Evolutionary conservation across 2,113 vertebrate genomes (phyloP), one percentile per base, ranked within the genome.

Genomic region (Rattus norvegicus): DNA sequence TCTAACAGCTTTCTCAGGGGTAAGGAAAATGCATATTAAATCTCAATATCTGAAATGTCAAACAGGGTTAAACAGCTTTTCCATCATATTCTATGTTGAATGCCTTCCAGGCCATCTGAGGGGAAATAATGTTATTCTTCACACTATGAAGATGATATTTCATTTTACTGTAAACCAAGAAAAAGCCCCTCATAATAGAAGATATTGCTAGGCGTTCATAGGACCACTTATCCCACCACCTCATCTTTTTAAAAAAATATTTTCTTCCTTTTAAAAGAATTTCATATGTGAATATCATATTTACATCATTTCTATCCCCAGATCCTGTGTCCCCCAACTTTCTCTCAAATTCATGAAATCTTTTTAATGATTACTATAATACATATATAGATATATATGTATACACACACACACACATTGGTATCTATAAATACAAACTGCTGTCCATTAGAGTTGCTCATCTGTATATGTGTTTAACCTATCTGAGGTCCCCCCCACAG

Each of bases 21-120:
- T 96, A 95, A 95, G 12, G 81, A 61, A 91, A 94, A 90, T 61
- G 56, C 16, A 95, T 93, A 95, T 91, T 93, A 92, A 93, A 13
- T 86, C 56, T 30, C 92, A 91, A 30, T 89, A 84, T 59, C n/a
- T 94, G n/a, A 73, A 94, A 90, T 91, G 76, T 65, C 24, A 88
- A 94, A 93, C 12, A 93, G 33, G 3, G 87, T 89, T 92, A 87
- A 93, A 86, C 59, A 61, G 17, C 13, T 75, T 90, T 96, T 79
- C 77, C 7, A 76, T 43, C 39, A 76, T 65, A 79, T 94, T 87
- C 63, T 28, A 61, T 85, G 52, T 76, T 96, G 69, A 49, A 81
- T 87, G 91, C 43, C 56, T 90, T 95, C 95, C 89, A 95, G 61
- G 12, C n/a, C 28, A 96, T 95, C 49, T 92, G 61, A 96, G 9